Percentiles rank a stretch among this genome's conserved stretches.
Conservation (phyloP, 2,113 vertebrate genomes). For the Oncorhynchus clarkii region DNA sequence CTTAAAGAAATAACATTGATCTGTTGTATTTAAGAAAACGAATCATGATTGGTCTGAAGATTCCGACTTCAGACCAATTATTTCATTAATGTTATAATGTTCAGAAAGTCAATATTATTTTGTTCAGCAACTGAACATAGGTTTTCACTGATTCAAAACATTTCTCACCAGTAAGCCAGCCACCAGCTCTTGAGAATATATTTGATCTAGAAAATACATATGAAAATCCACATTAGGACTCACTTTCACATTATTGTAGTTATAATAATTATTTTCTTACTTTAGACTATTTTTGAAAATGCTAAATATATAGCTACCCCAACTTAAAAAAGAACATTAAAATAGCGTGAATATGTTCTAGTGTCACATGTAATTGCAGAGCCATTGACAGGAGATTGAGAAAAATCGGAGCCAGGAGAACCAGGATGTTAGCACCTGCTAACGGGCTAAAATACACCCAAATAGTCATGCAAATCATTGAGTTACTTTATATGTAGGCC, state of each 20-base stretch:
- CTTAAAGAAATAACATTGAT: conserved; percentile 25
- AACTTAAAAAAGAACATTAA: background rate
- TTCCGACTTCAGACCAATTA: background rate
- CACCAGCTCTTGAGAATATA: conserved; percentile 94
- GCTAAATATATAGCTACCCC: background rate
- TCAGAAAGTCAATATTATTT: background rate
- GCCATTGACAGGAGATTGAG: conserved; percentile 80
- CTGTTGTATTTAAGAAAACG: background rate
- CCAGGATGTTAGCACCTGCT: conserved; percentile 78
- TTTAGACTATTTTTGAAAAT: too few relatives aligned
- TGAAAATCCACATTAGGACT: background rate
- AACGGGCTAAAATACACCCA: conserved; percentile 59
- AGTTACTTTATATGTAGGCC: background rate
- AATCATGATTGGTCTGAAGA: too few relatives aligned
- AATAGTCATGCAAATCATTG: conserved; percentile 17
- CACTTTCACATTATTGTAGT: background rate
- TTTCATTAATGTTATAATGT: too few relatives aligned
- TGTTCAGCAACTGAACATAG: background rate
- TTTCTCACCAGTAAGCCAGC: conserved; percentile 89
- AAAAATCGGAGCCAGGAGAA: conserved; percentile 76
- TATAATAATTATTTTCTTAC: background rate
- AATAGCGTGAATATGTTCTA: background rate
- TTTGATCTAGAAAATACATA: conserved; percentile 66
- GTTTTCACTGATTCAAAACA: background rate
- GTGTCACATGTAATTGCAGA: background rate